Evolutionary conservation across 2,113 vertebrate genomes (phyloP), one percentile per base, ranked within the genome.

Genomic region (Epinephelus moara): DNA sequence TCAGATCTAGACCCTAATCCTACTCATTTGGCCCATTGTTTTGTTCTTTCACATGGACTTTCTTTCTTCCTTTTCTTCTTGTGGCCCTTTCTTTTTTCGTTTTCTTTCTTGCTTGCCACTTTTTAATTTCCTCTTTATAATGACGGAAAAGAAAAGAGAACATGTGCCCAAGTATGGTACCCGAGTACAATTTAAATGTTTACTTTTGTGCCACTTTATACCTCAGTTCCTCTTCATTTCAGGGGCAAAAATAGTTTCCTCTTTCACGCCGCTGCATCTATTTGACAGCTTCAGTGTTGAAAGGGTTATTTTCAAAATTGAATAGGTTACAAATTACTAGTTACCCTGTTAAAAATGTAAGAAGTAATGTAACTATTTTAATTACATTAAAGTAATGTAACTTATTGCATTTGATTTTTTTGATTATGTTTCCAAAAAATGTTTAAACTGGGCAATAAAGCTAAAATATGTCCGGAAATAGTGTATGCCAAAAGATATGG

Each of bases 1-100:
- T 89, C 89, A 74, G 70, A 91, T 90, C 85, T 62, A 81, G 64
- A 42, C 42, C 71, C 53, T 75, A 75, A 87, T 86, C 82, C 81
- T 59, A 50, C 82, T 90, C 59, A 57, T 87, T 91, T 75, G 66
- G 74, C 59, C 17, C 15, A 59, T 75, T 84, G 33, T 80, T 80
- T 89, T 55, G 21, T 47, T 80, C 72, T 75, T 86, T 83, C 66
- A 70, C 66, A 49, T 40, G 7, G 9, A 69, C 61, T 14, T 73
- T 62, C 45, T 27, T 82, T 60, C 19, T 62, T 19, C 49, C 15
- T 33, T 56, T 67, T 60, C 50, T 30, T 37, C 18, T 9, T 59
- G 33, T 37, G 33, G 33, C 33, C 33, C 3, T 1, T 27, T 53
- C 13, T n/a, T 63, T 18, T 49, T 49, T 2, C 27, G 4, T 37